Evolutionary conservation across 2,888 invertebrate genomes (phyloP), one percentile per base, ranked within the genome.

Genomic region (Drosophila flavopinicola): DNA sequence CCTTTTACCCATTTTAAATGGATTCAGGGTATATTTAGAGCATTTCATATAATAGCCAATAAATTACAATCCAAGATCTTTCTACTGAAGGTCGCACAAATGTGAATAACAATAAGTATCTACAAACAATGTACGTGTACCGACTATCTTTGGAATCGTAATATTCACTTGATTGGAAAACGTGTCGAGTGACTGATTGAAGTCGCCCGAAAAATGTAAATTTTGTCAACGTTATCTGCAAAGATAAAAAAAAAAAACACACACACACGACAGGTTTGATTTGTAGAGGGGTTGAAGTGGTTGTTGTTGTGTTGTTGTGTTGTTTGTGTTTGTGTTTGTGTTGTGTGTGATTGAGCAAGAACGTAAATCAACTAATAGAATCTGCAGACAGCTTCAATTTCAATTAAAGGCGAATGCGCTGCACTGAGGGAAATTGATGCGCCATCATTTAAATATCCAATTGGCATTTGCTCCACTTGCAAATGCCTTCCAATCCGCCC

Each of bases 311-410:
- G 30, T 1, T 10, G 2, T 1, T 11, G 17, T 13, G 4, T 1
- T 13, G 20, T 0, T 7, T 4, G 24, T 1, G 15, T 7, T 3
- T 0, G 7, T n/a, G 0, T n/a, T n/a, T n/a, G 0, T 7, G 9
- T 6, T 33, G 7, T 38, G 17, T 48, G 48, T 45, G 73, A 70
- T 66, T 66, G 70, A 57, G 68, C 61, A 66, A 72, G 47, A 56
- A 29, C 38, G 64, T 72, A 72, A 71, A 75, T 85, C 74, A 79
- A 80, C 84, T 80, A 85, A 80, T 80, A 74, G 80, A 83, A 79
- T 85, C 86, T 83, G 79, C 79, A 80, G 80, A 80, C 80, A 75
- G 80, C 71, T 83, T 82, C 86, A 86, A 82, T 85, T 82, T 85
- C 84, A 82, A 85, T 85, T 83, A 85, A 82, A 75, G 67, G 44